Evolutionary conservation across 1,140 invertebrate genomes (phyloP).

Genomic region (Aphelenchoides avenae): DNA sequence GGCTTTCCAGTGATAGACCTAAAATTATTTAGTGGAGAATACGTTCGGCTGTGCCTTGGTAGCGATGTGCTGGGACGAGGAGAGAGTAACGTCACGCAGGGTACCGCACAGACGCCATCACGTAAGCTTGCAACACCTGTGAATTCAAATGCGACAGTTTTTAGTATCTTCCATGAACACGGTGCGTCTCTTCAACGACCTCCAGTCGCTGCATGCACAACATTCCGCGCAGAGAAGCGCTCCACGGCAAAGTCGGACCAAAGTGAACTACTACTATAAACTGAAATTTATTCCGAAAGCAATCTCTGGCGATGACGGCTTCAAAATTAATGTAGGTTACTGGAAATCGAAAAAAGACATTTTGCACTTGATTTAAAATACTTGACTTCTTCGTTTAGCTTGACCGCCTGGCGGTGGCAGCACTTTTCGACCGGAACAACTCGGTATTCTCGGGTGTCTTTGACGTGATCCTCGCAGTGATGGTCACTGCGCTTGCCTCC

Average conservation of each 20-base stretch:
- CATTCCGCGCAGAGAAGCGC: not conserved
- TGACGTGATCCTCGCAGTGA: conserved; percentile 76
- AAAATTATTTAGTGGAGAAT: too few relatives aligned
- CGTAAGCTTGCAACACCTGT: too few relatives aligned
- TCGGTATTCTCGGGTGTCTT: conserved; percentile 78
- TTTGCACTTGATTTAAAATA: not conserved
- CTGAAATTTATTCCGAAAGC: conserved; percentile 42
- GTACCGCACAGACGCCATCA: too few relatives aligned
- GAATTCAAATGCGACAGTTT: too few relatives aligned
- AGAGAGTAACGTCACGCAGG: too few relatives aligned
- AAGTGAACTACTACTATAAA: conserved; percentile 49
- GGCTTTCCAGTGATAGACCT: too few relatives aligned
- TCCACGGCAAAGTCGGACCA: conserved; percentile 24
- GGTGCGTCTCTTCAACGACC: conserved; percentile 18
- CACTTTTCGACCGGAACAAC: conserved; percentile 82
- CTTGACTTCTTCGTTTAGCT: conserved; percentile 1
- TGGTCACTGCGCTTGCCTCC: conserved; percentile 78
- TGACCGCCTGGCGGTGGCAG: conserved; percentile 75
- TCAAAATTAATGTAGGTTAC: conserved; percentile 19
- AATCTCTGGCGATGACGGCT: conserved; percentile 6
- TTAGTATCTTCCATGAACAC: conserved; percentile 5
- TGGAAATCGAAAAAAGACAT: not conserved
- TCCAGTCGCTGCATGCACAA: not conserved
- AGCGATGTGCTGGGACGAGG: too few relatives aligned
- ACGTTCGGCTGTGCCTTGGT: too few relatives aligned